These are phyloP conservation scores for Craterocephalus amniculus DNA, from an alignment of 2,797 vertebrate species.

Conservation along the genomic window DNA sequence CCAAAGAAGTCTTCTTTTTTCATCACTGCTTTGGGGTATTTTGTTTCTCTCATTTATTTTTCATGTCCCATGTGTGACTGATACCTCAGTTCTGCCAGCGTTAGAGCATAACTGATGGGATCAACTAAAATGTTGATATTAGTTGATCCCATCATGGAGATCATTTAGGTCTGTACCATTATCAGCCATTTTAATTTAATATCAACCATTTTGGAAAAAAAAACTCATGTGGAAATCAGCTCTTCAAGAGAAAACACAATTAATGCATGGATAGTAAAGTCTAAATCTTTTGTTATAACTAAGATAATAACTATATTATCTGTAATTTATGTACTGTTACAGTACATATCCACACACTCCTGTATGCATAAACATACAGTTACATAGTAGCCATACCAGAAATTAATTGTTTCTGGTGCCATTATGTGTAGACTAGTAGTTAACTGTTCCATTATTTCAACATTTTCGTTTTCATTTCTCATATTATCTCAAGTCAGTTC, in stretches of 20 bases:
- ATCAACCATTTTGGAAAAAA: too few species aligned
- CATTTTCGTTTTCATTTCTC: not conserved
- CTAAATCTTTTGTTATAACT: too few species aligned
- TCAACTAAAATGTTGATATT: not conserved
- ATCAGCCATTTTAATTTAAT: too few species aligned
- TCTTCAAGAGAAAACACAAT: too few species aligned
- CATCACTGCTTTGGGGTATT: not conserved
- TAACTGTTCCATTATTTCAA: not conserved
- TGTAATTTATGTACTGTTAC: too few species aligned
- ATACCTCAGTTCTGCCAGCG: not conserved
- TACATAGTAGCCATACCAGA: not conserved
- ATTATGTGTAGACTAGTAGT: not conserved
- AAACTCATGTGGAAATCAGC: too few species aligned
- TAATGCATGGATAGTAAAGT: too few species aligned
- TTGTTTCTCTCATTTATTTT: slow-evolving; percentile 9
- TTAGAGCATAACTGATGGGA: not conserved
- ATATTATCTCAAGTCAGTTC: not conserved
- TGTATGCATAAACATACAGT: not conserved
- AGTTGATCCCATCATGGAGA: not conserved
- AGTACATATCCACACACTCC: too few species aligned
- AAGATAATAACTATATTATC: too few species aligned
- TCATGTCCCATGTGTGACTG: not conserved
- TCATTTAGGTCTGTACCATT: too few species aligned
- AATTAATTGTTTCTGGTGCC: not conserved
- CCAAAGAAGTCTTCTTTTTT: not conserved